Evolutionary conservation across 2,888 invertebrate genomes (phyloP), one percentile per base, ranked within the genome.

Genomic region (Chymomyza caudatula): DNA sequence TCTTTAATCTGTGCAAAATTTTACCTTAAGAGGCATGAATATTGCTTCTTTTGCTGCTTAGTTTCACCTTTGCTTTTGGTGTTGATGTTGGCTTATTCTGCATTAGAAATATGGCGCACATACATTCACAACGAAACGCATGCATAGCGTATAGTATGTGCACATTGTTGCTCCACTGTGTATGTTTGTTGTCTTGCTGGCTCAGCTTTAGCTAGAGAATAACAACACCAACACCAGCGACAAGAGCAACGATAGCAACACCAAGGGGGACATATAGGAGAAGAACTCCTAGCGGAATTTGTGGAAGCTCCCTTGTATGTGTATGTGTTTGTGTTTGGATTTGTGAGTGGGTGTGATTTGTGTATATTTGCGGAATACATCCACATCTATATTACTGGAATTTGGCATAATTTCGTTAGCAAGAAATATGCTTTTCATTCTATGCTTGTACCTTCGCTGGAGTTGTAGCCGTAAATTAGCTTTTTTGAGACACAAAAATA

Each of bases 1-100:
- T 85, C 73, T 76, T 67, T 83, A 80, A 80, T 80, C 80, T 79
- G 63, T 69, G 63, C 43, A 66, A 85, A 11, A 71, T 63, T 71
- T 65, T 60, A 54, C 67, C 69, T 54, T 59, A 71, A 60, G 5
- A 55, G 20, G 64, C 25, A 54, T 17, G 62, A 43, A 51, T 68
- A 69, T 37, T 0, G 8, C 8, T 4, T 2, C 53, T 53, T n/a
- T 17, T 5, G 47, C 5, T 13, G 13, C 60, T 67, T 63, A 52
- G 44, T 44, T 17, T 58, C 63, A 69, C 53, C 65, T 52, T 57
- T 54, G 57, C 63, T 57, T 55, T 65, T 54, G 63, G 15, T 52
- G 56, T 37, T 71, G 65, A 58, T 67, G 66, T 49, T 60, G 67
- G 75, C 69, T 71, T 85, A 67, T 69, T 77, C 72, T 77, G 76